Evolutionary conservation across 2,888 invertebrate genomes (phyloP), one percentile per base, ranked within the genome.

Genomic region (Dicranocentrus wangi): DNA sequence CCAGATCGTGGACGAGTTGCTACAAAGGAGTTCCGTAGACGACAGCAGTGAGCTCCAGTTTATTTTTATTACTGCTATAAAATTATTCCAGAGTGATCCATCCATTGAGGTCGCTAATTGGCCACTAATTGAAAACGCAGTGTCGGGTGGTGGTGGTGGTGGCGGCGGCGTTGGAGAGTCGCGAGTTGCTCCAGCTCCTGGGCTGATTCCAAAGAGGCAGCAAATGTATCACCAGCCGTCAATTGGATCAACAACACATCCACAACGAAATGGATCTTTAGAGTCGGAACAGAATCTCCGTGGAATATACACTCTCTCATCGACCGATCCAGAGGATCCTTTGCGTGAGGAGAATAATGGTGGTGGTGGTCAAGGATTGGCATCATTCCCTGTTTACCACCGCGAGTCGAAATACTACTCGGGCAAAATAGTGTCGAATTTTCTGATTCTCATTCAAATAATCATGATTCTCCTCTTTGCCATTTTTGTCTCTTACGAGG

Each of bases 281-380:
- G 13, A 69, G n/a, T 70, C 69, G 23, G 70, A 78, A 23, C 63
- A 69, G 47, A 32, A 43, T 39, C 51, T 78, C 10, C 69, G 63
- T 1, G 77, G 70, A 8, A 78, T 78, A 17, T 78, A 78, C 69
- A 69, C 69, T 10, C 39, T 69, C 10, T 39, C 69, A 23, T 66
- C 66, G 1, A 60, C 7, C 28, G 69, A 69, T 32, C 69, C 55
- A 15, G 69, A 69, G 15, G 13, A 10, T 55, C 32, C 51, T 3
- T 17, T n/a, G 3, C 32, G 32, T 32, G 32, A 17, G 0, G 3
- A n/a, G 10, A 61, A 39, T 19, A 15, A 63, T 8, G 3, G 1
- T 5, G 3, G 1, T 5, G 51, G 2, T n/a, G 17, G 25, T 17
- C 1, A 55, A 3, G 15, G 3, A 17, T 2, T 27, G 1, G 23